Evolutionary conservation across 2,797 vertebrate species (phyloP).

Genomic region (Chaetodon trifasciatus): DNA sequence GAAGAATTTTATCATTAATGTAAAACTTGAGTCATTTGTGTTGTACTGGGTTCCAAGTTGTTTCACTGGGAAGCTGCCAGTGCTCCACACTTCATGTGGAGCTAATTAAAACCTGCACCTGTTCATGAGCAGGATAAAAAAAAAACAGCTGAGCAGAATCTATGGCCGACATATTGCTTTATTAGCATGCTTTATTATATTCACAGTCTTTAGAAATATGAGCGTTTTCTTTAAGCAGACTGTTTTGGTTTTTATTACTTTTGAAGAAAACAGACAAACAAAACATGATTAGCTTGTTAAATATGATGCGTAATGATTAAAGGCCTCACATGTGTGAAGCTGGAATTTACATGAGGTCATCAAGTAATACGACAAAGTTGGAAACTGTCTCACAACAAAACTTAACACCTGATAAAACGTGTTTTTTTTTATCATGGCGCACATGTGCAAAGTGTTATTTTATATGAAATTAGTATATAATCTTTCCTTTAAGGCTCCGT

Average conservation of each 20-base stretch:
- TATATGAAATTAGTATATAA: too few relatives aligned
- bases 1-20: too few relatives aligned
- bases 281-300: not conserved
- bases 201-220: not conserved
- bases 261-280: not conserved
- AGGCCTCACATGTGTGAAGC: not conserved
- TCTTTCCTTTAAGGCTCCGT: too few relatives aligned
- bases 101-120: not conserved
- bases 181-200: not conserved
- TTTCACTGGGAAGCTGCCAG: not conserved
- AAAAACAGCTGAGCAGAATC: not conserved
- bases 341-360: not conserved
- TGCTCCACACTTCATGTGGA: not conserved
- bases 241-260: too few relatives aligned
- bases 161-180: not conserved
- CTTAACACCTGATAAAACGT: too few relatives aligned
- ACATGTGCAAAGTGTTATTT: too few relatives aligned
- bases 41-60: not conserved
- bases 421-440: too few relatives aligned
- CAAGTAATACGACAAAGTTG: not conserved
- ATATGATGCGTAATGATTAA: not conserved
- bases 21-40: not conserved
- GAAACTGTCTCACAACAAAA: not conserved
- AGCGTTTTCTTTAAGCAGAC: not conserved
- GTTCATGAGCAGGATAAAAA: not conserved